Evolutionary conservation across 2,797 vertebrate species (phyloP).

Genomic region (Alca torda): DNA sequence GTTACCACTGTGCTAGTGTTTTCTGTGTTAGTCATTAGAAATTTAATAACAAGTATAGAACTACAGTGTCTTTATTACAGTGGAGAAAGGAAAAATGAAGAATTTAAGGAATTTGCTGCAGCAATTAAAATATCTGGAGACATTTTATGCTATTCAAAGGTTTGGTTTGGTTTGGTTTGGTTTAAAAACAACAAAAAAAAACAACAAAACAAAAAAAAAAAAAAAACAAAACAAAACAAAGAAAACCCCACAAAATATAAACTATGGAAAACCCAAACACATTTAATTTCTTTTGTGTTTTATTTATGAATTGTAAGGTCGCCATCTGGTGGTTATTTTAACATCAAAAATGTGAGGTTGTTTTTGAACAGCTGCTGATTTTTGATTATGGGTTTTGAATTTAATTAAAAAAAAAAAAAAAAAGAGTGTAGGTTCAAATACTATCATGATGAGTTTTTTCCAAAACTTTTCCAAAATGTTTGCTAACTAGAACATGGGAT

Average conservation of each 20-base stretch:
- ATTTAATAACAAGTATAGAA: background rate
- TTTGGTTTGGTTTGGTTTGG: background rate
- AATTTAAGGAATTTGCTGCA: background rate
- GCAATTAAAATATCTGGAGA: background rate
- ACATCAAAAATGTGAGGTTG: background rate
- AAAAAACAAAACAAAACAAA: background rate
- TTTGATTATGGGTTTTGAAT: background rate
- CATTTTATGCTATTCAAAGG: background rate
- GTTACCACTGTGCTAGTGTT: background rate
- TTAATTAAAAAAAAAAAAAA: background rate
- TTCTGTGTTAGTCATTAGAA: background rate
- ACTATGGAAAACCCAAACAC: background rate
- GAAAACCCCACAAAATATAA: background rate
- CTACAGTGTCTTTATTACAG: background rate
- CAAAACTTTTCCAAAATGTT: background rate
- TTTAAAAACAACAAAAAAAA: background rate
- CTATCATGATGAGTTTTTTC: background rate
- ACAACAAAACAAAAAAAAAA: background rate
- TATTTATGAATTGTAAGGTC: slow-evolving; percentile 45
- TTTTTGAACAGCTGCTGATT: background rate
- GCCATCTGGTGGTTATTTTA: slow-evolving; percentile 67
- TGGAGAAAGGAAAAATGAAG: background rate
- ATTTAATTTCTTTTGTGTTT: background rate
- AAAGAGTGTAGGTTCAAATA: background rate
- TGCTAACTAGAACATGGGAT: background rate